Evolutionary conservation across 2,113 vertebrate species (phyloP), one percentile per base, ranked within the genome.

Genomic region (Hypomesus transpacificus): DNA sequence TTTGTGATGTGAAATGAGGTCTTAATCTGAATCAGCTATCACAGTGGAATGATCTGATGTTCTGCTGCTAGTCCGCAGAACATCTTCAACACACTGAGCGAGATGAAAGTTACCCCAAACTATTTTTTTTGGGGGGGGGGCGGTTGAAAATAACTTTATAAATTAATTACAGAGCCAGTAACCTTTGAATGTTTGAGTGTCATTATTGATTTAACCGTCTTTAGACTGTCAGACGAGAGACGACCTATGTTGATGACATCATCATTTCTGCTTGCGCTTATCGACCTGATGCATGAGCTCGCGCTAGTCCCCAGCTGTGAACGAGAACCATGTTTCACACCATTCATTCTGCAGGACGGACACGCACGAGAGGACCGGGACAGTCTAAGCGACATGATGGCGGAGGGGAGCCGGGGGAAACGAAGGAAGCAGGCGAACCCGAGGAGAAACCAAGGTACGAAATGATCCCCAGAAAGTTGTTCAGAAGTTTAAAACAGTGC

Each of bases 381-480:
- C 13, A 26, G 34, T 18, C 31, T 31, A 69, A 61, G 66, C 67
- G 78, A 9, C 68, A 85, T 51, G 79, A 93, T 93, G 93, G 84
- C 91, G 46, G 92, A 93, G 78, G 91, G 91, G 82, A 91, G 86
- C 56, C 73, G 92, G 76, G 91, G 91, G 34, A 93, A 92, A 71
- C 90, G 92, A 9, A 90, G 93, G 82, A 94, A 94, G 76, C 93
- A 94, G 86, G 91, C 92, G 69, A 93, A 93, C 85, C 93, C 92
- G 11, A 88, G 87, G 77, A 90, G 92, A 20, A 94, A 91, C 57
- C 86, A 87, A 89, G 92, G 93, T 94, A 90, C 85, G 84, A 62
- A 21, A 68, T 58, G 70, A 9, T 70, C 74, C 1, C 63, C 59
- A 50, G 73, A 73, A 57, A 31, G 53, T n/a, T 56, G 28, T 58